A percentile compares a stretch with the other conserved stretches of the same genome.
These are phyloP conservation scores for Neoniphon sammara DNA, from an alignment of 2,797 vertebrate species.

Conservation along the genomic window DNA sequence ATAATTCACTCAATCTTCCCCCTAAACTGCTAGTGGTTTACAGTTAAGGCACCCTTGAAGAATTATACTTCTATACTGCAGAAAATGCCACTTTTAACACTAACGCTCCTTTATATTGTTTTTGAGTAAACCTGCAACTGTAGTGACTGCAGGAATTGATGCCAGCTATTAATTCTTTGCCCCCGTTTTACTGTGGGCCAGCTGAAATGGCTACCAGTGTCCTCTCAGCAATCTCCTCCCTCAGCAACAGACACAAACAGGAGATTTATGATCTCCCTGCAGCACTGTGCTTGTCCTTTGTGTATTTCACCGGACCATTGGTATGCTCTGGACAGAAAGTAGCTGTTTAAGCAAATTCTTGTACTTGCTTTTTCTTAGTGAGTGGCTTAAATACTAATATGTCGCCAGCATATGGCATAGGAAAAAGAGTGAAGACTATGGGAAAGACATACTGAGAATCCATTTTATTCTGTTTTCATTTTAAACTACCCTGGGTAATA, in stretches of 20 bases:
- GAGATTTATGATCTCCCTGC: slow-evolving; percentile 52
- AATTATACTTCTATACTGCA: background rate
- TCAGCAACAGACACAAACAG: slow-evolving; percentile 44
- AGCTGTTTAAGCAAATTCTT: slow-evolving; percentile 7
- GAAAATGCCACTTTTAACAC: background rate
- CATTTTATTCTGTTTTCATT: background rate
- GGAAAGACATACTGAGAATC: too few species aligned
- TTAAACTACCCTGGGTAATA: background rate
- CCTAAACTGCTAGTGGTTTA: background rate
- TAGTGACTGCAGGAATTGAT: slow-evolving; percentile 38
- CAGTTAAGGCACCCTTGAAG: background rate
- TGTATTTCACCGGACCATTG: slow-evolving; percentile 5
- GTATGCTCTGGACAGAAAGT: slow-evolving; percentile 13
- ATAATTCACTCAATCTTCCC: background rate
- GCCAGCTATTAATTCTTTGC: slow-evolving; percentile 59
- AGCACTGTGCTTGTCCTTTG: slow-evolving; percentile 20
- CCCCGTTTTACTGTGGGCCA: slow-evolving; percentile 59
- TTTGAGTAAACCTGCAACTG: slow-evolving; percentile 36
- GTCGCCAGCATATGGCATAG: background rate
- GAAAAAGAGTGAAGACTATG: background rate
- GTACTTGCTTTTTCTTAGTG: background rate
- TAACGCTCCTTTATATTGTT: slow-evolving; percentile 25
- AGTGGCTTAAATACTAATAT: slow-evolving; percentile 5
- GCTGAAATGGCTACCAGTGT: slow-evolving; percentile 39
- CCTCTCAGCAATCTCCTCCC: slow-evolving; percentile 55